Evolutionary conservation across 2,113 vertebrate species (phyloP).

Genomic region (Petroica traversi): DNA sequence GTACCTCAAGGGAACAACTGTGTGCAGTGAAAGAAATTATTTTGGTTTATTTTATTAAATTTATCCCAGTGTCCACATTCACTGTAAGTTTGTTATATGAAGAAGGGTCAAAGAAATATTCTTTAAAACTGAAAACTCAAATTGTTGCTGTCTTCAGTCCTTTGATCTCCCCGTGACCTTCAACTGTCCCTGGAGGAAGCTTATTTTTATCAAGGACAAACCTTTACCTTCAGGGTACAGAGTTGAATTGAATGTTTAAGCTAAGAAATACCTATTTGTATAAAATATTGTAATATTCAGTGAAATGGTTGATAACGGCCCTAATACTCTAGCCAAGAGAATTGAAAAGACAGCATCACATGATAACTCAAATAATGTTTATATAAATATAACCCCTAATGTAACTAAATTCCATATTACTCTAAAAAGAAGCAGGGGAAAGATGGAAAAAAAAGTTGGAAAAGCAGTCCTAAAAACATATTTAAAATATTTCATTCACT

Average conservation of each 20-base stretch:
- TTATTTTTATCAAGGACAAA: background rate
- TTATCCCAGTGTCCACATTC: background rate
- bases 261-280: background rate
- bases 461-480: background rate
- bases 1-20: background rate
- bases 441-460: background rate
- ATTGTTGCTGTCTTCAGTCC: background rate
- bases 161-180: background rate
- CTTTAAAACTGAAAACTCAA: background rate
- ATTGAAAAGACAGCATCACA: background rate
- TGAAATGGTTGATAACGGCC: background rate
- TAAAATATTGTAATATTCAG: background rate
- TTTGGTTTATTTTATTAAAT: background rate
- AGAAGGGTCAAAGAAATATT: background rate
- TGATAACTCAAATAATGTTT: background rate
- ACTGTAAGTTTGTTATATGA: background rate
- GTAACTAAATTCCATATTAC: background rate
- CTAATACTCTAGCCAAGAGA: background rate
- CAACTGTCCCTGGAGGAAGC: background rate
- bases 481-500: background rate
- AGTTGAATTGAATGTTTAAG: background rate
- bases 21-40: background rate
- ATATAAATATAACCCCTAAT: background rate
- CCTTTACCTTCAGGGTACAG: background rate
- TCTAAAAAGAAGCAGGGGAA: background rate